Conservation (phyloP, 2,797 vertebrate species). For the Pyrocephalus nanus region DNA sequence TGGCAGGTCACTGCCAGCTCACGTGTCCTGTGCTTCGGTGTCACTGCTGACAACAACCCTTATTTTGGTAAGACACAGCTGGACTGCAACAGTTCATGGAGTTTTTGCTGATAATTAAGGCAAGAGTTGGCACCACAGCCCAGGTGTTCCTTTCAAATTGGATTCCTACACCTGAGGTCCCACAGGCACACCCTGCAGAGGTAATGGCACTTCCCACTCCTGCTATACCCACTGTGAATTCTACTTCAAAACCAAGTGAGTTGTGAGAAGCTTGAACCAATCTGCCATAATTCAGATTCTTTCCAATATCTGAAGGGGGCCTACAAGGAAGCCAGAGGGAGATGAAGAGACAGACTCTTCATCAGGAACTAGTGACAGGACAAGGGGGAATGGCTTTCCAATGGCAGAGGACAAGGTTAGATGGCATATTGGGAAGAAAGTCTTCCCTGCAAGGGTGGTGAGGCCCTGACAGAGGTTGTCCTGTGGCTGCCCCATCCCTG, state of each 20-base stretch:
- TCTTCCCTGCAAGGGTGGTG: too few species aligned
- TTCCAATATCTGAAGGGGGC: not conserved
- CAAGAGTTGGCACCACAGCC: too few species aligned
- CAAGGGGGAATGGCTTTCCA: not conserved
- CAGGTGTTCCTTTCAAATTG: not conserved
- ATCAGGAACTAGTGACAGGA: not conserved
- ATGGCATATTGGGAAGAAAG: fast-evolving
- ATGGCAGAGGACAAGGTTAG: not conserved
- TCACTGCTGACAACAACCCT: not conserved
- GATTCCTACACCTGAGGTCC: not conserved
- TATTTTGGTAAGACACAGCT: not conserved
- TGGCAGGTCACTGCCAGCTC: not conserved
- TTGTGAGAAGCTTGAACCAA: not conserved
- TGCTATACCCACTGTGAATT: not conserved
- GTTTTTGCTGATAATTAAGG: not conserved
- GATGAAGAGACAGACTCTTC: not conserved
- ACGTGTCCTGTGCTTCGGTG: fast-evolving
- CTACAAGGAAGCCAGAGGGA: not conserved
- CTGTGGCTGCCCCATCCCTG: not conserved
- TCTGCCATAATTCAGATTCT: not conserved
- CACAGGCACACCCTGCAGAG: not conserved
- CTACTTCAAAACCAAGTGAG: not conserved
- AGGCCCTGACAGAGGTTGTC: not conserved
- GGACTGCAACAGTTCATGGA: not conserved
- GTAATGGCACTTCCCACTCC: not conserved